Evolutionary conservation across 2,888 invertebrate genomes (phyloP).

Genomic region (Caenorhabditis becei): DNA sequence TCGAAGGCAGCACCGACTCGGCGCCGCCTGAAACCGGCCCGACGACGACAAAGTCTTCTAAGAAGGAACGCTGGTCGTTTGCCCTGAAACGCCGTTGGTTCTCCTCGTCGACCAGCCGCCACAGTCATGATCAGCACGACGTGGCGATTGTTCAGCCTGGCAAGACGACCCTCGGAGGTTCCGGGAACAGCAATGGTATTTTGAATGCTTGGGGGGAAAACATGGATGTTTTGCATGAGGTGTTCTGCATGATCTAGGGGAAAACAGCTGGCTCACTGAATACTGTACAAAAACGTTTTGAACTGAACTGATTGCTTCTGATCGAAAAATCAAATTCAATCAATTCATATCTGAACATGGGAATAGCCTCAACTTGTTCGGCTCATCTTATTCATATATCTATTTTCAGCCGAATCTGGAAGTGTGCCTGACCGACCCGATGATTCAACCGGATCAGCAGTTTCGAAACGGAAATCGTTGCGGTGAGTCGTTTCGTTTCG

Average conservation of each 20-base stretch:
- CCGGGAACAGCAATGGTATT: slow-evolving; percentile 33
- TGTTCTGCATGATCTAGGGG: too few species aligned
- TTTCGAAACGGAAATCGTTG: slow-evolving; percentile 69
- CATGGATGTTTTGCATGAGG: not conserved
- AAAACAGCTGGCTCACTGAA: slow-evolving; percentile 7
- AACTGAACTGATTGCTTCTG: too few species aligned
- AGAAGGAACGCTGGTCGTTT: slow-evolving; percentile 76
- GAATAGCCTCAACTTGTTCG: too few species aligned
- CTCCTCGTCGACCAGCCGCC: slow-evolving; percentile 67
- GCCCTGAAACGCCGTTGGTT: slow-evolving; percentile 76
- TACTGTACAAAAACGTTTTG: not conserved
- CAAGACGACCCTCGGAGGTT: slow-evolving; percentile 61
- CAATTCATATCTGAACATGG: too few species aligned
- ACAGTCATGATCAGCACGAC: slow-evolving; percentile 57
- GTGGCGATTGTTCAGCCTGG: slow-evolving; percentile 58
- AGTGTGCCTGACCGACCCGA: slow-evolving; percentile 68
- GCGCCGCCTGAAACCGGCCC: slow-evolving; percentile 28
- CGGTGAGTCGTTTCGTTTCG: slow-evolving; percentile 61
- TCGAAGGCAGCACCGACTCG: slow-evolving; percentile 60
- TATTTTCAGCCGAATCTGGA: slow-evolving; percentile 62
- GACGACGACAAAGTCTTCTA: slow-evolving; percentile 63
- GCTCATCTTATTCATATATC: too few species aligned
- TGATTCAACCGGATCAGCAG: slow-evolving; percentile 58
- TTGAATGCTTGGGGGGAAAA: not conserved
- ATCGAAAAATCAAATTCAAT: not conserved